A percentile compares a stretch with the other conserved stretches of the same genome.
phyloP scores from a whole-genome alignment of 1,140 invertebrate genomes.

The Bicyclus anynana region DNA sequence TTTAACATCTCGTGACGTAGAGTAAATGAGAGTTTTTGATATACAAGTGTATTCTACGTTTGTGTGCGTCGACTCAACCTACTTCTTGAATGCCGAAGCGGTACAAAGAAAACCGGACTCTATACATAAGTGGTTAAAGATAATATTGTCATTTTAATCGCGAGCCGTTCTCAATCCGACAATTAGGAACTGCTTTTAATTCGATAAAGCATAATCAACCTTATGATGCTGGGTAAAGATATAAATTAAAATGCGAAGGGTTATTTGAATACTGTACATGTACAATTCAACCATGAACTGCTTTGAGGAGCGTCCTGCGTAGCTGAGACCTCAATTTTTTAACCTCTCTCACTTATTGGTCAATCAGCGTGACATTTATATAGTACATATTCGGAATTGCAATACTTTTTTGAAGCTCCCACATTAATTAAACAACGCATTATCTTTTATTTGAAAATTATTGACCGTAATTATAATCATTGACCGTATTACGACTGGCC shows the following conservation, averaged over 20 bases:
- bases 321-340: slow-evolving; percentile 74
- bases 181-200: slow-evolving; percentile 60
- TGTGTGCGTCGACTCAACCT: slow-evolving; percentile 70
- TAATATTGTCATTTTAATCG: slow-evolving; percentile 48
- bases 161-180: slow-evolving; percentile 59
- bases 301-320: slow-evolving; percentile 72
- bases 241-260: slow-evolving; percentile 32
- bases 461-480: not conserved
- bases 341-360: slow-evolving; percentile 73
- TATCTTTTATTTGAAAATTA: not conserved
- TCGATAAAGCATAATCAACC: slow-evolving; percentile 45
- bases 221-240: slow-evolving; percentile 39
- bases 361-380: slow-evolving; percentile 71
- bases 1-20: slow-evolving; percentile 41
- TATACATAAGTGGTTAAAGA: slow-evolving; percentile 49
- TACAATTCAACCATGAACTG: slow-evolving; percentile 75
- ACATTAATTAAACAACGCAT: not conserved
- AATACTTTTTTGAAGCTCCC: slow-evolving; percentile 19
- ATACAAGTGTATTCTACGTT: slow-evolving; percentile 58
- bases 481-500: not conserved
- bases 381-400: slow-evolving; percentile 27
- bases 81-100: slow-evolving; percentile 60
- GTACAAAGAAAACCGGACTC: slow-evolving; percentile 47
- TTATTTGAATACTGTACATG: slow-evolving; percentile 61
- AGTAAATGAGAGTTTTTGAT: slow-evolving; percentile 69